Evolutionary conservation across 1,140 invertebrate genomes (phyloP).

Genomic region (Megalopta genalis): DNA sequence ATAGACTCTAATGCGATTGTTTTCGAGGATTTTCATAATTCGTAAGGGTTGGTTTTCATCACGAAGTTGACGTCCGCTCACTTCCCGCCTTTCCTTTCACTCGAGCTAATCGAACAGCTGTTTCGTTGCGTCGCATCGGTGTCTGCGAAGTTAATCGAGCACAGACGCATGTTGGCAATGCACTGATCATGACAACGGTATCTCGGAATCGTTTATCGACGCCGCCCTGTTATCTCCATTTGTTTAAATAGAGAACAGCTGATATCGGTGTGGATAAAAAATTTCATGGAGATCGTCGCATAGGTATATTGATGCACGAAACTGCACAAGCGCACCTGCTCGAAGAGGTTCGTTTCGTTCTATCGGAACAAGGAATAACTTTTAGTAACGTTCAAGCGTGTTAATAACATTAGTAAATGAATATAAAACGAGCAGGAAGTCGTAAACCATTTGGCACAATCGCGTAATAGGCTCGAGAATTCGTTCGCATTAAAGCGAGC

Average conservation of each 20-base stretch:
- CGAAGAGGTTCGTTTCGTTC: conserved; percentile 12
- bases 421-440: too few relatives aligned
- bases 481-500: background rate
- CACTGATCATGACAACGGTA: background rate
- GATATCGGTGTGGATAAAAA: background rate
- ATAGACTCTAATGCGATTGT: too few relatives aligned
- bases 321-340: background rate
- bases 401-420: too few relatives aligned
- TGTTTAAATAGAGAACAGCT: too few relatives aligned
- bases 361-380: background rate
- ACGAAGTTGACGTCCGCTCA: too few relatives aligned
- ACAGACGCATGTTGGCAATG: background rate
- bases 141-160: background rate
- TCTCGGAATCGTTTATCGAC: background rate
- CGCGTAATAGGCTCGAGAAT: background rate
- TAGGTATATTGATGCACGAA: conserved; percentile 5
- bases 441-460: background rate
- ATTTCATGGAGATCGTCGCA: conserved; percentile 1
- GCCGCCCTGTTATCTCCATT: background rate
- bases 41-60: too few relatives aligned
- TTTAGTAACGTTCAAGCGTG: too few relatives aligned
- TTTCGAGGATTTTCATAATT: too few relatives aligned
- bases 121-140: background rate
- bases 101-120: background rate
- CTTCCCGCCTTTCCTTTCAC: too few relatives aligned